Conservation (phyloP, 2,888 invertebrate genomes). For the Brachypterus glaber region DNA sequence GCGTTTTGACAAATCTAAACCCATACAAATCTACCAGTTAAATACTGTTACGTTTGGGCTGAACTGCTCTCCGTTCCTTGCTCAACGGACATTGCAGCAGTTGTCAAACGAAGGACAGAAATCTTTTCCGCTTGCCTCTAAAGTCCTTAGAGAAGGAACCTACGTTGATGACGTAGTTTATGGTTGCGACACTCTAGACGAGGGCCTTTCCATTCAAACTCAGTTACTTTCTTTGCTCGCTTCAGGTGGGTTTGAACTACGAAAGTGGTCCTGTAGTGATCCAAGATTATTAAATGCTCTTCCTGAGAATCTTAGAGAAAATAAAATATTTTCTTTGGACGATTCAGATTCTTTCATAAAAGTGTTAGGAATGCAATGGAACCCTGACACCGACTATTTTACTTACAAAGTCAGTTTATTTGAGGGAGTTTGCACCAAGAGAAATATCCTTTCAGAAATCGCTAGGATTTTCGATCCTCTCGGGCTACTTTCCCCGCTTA, state of each 20-base stretch:
- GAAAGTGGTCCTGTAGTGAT: not conserved
- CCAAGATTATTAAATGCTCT: not conserved
- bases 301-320: not conserved
- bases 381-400: not conserved
- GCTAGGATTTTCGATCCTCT: slow-evolving; percentile 6
- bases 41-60: not conserved
- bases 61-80: not conserved
- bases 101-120: too few species aligned
- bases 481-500: not conserved
- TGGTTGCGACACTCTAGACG: not conserved
- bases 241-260: not conserved
- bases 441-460: slow-evolving; percentile 1
- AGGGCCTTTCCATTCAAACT: not conserved
- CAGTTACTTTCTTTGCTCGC: not conserved
- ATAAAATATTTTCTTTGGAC: too few species aligned
- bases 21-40: too few species aligned
- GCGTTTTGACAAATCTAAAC: slow-evolving; percentile 7
- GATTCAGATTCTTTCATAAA: not conserved
- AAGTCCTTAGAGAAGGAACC: not conserved
- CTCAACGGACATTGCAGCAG: not conserved
- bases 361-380: not conserved
- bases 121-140: too few species aligned
- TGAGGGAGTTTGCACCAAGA: slow-evolving; percentile 3
- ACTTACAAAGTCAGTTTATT: not conserved
- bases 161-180: not conserved